These are phyloP conservation scores for Petromus typicus DNA, from an alignment of 2,113 vertebrate species.

Conservation along the genomic window DNA sequence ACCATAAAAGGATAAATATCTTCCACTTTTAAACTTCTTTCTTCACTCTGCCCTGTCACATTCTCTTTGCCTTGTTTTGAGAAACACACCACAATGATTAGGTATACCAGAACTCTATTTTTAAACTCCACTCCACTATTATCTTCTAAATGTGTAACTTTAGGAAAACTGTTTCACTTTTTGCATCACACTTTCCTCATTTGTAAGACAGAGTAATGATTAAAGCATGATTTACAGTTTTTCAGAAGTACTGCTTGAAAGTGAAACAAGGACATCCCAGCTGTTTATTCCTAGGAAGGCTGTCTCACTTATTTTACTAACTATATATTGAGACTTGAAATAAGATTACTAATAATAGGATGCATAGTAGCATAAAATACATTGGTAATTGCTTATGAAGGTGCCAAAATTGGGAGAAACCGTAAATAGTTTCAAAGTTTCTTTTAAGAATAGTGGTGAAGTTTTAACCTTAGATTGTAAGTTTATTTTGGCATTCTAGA, in stretches of 20 bases:
- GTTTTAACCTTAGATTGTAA: background rate
- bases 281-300: background rate
- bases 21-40: background rate
- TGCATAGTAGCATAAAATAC: background rate
- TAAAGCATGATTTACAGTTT: background rate
- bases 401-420: background rate
- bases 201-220: background rate
- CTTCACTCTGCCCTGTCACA: background rate
- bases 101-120: background rate
- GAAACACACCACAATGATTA: background rate
- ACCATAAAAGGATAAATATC: background rate
- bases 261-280: background rate
- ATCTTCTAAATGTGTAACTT: background rate
- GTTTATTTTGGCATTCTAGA: background rate
- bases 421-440: background rate
- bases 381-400: background rate
- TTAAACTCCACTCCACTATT: background rate
- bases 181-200: background rate
- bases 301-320: constrained; percentile 10
- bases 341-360: background rate
- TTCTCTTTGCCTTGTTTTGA: background rate
- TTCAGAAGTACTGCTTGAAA: background rate
- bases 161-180: background rate
- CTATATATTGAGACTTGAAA: background rate
- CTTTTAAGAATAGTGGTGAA: background rate